A percentile compares a stretch with the other conserved stretches of the same genome.
These are phyloP conservation scores for Gorsachius goisagi DNA, from an alignment of 2,113 vertebrate genomes.

Conservation along the genomic window DNA sequence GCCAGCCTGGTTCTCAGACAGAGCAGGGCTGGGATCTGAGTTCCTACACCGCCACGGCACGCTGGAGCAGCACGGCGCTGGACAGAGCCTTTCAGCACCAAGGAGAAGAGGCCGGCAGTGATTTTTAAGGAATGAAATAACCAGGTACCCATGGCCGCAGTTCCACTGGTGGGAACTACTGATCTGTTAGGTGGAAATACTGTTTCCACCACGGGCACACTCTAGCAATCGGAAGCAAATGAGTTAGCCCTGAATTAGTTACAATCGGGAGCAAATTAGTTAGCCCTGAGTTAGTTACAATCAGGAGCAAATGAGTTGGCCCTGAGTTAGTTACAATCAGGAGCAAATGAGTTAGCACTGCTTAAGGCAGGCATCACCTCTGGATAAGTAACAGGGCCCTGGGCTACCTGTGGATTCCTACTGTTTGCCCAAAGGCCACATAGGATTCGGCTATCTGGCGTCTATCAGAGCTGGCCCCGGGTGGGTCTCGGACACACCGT, in stretches of 20 bases:
- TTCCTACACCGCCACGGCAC: neutral
- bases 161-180: neutral
- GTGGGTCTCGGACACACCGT: neutral
- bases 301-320: too few relatives aligned
- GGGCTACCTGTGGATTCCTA: neutral
- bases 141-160: neutral
- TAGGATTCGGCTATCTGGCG: neutral
- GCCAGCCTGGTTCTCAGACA: neutral
- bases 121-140: neutral
- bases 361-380: neutral
- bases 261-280: too few relatives aligned
- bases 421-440: neutral
- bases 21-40: neutral
- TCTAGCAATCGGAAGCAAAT: neutral
- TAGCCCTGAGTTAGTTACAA: neutral
- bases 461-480: neutral
- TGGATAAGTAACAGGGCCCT: neutral
- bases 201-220: neutral
- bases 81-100: accelerated
- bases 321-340: too few relatives aligned
- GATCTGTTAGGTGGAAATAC: neutral
- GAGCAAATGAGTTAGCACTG: neutral
- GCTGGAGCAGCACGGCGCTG: neutral
- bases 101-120: neutral
- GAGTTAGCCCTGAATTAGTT: neutral